Conservation (phyloP, 2,888 invertebrate species). For the Leptinotarsa rubiginosa region DNA sequence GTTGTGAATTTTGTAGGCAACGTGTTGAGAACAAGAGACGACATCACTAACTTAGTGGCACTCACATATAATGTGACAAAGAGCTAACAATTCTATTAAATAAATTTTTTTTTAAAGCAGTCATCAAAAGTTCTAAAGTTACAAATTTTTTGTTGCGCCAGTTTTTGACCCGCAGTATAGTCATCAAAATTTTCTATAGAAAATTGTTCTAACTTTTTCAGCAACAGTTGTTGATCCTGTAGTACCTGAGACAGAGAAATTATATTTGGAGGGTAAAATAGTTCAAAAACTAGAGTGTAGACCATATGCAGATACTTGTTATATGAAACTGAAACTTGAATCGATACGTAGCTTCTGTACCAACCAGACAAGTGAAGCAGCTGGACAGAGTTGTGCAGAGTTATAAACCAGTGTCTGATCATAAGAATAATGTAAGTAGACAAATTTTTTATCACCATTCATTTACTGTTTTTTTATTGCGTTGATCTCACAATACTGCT, state of each 20-base stretch:
- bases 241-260: conserved; percentile 83
- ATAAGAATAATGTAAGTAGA: conserved; percentile 86
- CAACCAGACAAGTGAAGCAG: conserved; percentile 86
- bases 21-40: too few species aligned
- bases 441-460: background rate
- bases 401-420: conserved; percentile 93
- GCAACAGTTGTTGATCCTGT: conserved; percentile 75
- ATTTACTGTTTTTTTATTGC: background rate
- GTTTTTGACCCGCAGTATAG: too few species aligned
- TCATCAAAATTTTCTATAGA: too few species aligned
- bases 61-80: too few species aligned
- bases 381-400: conserved; percentile 88
- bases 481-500: too few species aligned
- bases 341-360: conserved; percentile 90
- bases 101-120: too few species aligned
- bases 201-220: conserved; percentile 56
- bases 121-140: too few species aligned
- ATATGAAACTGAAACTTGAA: conserved; percentile 91
- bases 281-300: conserved; percentile 96
- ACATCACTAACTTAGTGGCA: too few species aligned
- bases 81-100: too few species aligned
- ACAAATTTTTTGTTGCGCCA: too few species aligned
- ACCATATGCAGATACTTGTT: conserved; percentile 87
- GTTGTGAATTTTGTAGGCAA: too few species aligned
- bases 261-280: conserved; percentile 93